These are phyloP conservation scores for Beris morrisii DNA, from an alignment of 2,888 invertebrate genomes.

Conservation along the genomic window DNA sequence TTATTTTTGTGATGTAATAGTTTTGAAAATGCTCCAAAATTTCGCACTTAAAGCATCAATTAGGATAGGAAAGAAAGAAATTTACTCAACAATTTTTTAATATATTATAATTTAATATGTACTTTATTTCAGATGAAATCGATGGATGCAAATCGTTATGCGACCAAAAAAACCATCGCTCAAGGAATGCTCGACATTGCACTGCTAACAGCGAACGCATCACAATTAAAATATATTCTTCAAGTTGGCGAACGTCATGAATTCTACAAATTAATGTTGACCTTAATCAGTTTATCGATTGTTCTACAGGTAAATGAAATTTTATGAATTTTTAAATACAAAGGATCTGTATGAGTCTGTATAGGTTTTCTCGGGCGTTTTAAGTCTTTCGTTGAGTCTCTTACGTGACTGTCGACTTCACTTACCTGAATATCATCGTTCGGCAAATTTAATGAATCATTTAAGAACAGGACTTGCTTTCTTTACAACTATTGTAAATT, in stretches of 20 bases:
- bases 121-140: conserved; percentile 64
- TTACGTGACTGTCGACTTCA: conserved; percentile 77
- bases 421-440: conserved; percentile 66
- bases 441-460: conserved; percentile 72
- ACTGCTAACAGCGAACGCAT: conserved; percentile 83
- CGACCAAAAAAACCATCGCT: conserved; percentile 89
- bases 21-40: too few species aligned
- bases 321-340: not conserved
- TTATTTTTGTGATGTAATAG: too few species aligned
- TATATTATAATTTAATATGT: too few species aligned
- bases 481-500: conserved; percentile 72
- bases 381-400: conserved; percentile 73
- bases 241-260: conserved; percentile 83
- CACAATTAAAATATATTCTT: conserved; percentile 83
- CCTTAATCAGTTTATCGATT: conserved; percentile 79
- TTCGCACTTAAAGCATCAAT: too few species aligned
- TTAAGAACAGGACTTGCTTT: conserved; percentile 71
- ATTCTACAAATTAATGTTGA: conserved; percentile 80
- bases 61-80: too few species aligned
- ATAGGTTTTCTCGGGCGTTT: conserved; percentile 73
- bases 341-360: not conserved
- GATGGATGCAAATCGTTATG: conserved; percentile 84
- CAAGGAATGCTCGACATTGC: conserved; percentile 91
- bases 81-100: too few species aligned
- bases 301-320: conserved; percentile 72